phyloP scores from a whole-genome alignment of 2,888 invertebrate genomes.

The Sturmia bella region DNA sequence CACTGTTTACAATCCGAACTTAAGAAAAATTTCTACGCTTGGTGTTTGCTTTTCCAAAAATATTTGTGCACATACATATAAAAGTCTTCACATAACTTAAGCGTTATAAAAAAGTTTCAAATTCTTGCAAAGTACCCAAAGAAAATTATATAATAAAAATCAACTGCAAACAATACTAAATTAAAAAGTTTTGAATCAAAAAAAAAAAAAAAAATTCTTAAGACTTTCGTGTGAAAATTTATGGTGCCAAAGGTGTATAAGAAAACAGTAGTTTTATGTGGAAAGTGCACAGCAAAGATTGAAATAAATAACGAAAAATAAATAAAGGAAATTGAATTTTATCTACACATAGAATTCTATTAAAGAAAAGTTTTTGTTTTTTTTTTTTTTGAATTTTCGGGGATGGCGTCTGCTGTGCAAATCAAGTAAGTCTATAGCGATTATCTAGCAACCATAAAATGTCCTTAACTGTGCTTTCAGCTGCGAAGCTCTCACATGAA shows the following conservation, averaged over 20 bases:
- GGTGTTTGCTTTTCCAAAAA: no score
- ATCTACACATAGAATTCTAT: constrained; percentile 31
- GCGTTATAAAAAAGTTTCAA: constrained; percentile 50
- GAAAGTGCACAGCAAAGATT: constrained; percentile 31
- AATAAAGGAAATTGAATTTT: constrained; percentile 59
- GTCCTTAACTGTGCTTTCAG: constrained; percentile 46
- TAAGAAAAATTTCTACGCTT: constrained; percentile 16
- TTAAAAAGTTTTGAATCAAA: constrained; percentile 25
- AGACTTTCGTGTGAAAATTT: constrained; percentile 61
- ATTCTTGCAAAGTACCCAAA: constrained; percentile 27
- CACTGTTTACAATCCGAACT: constrained; percentile 10
- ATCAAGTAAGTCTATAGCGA: constrained; percentile 61
- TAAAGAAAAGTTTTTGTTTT: constrained; percentile 31
- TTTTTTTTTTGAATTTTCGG: not conserved
- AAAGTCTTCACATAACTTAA: constrained; percentile 37
- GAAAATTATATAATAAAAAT: constrained; percentile 10
- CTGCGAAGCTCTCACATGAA: constrained; percentile 22
- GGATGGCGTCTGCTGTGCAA: constrained; percentile 40
- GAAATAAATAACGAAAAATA: constrained; percentile 24
- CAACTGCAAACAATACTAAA: constrained; percentile 46
- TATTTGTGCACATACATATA: not conserved
- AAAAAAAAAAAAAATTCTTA: constrained; percentile 6
- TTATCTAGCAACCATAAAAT: constrained; percentile 57
- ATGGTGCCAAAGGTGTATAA: constrained; percentile 49
- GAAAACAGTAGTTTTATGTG: constrained; percentile 16